Conservation (phyloP, 2,888 invertebrate species). For the Himalopsyche kuldschensis region DNA sequence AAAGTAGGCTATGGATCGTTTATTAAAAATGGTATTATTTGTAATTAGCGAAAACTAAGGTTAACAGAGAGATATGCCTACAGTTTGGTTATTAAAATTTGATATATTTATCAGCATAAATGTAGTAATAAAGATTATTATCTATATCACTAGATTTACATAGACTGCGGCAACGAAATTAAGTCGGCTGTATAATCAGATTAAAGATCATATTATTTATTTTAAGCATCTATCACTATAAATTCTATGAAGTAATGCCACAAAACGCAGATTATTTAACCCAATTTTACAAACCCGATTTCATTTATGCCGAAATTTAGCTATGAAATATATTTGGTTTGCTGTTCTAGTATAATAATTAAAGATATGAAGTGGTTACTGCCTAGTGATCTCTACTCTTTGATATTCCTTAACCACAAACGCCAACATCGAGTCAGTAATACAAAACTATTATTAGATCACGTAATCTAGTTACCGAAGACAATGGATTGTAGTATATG, state of each 20-base stretch:
- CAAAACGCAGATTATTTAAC: neutral
- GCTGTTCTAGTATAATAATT: neutral
- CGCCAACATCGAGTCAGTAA: neutral
- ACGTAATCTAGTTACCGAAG: neutral
- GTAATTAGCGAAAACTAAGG: too few species aligned
- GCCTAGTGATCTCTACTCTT: neutral
- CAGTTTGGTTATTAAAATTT: neutral
- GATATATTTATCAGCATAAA: neutral
- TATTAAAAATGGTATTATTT: too few species aligned
- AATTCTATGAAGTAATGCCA: neutral
- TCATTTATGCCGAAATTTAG: neutral
- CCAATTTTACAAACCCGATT: neutral
- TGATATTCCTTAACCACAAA: neutral
- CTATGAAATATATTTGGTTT: neutral
- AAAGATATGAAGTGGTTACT: neutral
- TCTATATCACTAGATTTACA: neutral
- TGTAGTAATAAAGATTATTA: neutral
- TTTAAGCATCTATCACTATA: neutral
- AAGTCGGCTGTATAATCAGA: neutral
- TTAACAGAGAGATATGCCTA: too few species aligned
- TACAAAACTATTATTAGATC: neutral
- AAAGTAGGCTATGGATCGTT: too few species aligned
- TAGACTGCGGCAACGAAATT: neutral
- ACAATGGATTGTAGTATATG: neutral
- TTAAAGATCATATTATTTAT: neutral